Evolutionary conservation across 2,888 invertebrate genomes (phyloP).

Genomic region (Pterostichus madidus): DNA sequence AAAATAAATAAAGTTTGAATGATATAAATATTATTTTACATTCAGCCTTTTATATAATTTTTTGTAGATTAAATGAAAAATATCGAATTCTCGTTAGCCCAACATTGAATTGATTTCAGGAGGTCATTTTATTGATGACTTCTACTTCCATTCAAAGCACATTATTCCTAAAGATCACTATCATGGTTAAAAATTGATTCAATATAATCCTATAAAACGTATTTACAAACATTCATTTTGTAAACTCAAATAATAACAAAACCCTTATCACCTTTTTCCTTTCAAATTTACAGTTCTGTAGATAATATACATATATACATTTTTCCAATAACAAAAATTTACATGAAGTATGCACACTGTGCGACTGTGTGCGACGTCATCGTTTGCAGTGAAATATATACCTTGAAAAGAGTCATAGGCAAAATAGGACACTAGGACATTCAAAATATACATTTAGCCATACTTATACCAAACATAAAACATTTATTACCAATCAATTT

Average conservation of each 20-base stretch:
- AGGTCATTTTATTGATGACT: constrained; percentile 4
- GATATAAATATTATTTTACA: no score
- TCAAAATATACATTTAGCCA: background rate
- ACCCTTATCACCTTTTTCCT: constrained; percentile 23
- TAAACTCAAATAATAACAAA: constrained; percentile 8
- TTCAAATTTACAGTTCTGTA: constrained; percentile 15
- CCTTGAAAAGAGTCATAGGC: no score
- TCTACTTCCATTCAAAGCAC: constrained; percentile 32
- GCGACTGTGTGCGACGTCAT: no score
- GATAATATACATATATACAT: constrained; percentile 40
- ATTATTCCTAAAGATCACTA: background rate
- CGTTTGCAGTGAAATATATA: no score
- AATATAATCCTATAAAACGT: constrained; percentile 28
- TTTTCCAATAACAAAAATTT: background rate
- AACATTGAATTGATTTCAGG: constrained; percentile 7
- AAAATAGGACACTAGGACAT: background rate
- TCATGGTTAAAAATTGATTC: background rate
- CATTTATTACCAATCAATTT: no score
- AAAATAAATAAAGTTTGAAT: no score
- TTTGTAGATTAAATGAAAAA: no score
- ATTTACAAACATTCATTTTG: constrained; percentile 28
- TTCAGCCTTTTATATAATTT: no score
- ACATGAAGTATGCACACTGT: background rate
- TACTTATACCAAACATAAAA: no score
- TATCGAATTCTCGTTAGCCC: no score